phyloP scores from a whole-genome alignment of 2,888 invertebrate species.

The Apocheima hispidaria region DNA sequence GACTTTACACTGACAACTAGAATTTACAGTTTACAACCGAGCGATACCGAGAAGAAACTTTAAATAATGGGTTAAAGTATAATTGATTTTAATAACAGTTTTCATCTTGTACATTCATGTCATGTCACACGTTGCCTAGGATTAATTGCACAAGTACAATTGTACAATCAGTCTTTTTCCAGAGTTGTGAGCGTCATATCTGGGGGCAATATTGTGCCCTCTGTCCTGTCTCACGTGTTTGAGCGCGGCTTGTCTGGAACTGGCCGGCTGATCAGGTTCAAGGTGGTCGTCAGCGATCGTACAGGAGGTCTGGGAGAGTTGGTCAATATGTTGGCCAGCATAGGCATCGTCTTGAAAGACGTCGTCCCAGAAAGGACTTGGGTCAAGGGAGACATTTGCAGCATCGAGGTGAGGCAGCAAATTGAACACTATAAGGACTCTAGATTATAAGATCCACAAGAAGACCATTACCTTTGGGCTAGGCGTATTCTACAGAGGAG shows the following conservation, averaged over 20 bases:
- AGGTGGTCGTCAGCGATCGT: slow-evolving; percentile 76
- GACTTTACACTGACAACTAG: too few relatives aligned
- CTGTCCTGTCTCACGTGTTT: slow-evolving; percentile 93
- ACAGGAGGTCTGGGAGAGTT: slow-evolving; percentile 88
- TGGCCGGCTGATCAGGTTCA: slow-evolving; percentile 87
- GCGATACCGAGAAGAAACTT: too few relatives aligned
- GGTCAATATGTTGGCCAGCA: neutral
- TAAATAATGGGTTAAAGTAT: too few relatives aligned
- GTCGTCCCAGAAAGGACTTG: slow-evolving; percentile 95
- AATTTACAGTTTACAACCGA: too few relatives aligned
- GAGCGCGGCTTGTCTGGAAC: slow-evolving; percentile 96
- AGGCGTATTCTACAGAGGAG: too few relatives aligned
- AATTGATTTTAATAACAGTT: too few relatives aligned
- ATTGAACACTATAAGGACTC: too few relatives aligned
- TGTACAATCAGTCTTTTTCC: slow-evolving; percentile 38
- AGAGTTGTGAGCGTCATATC: slow-evolving; percentile 94
- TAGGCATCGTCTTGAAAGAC: slow-evolving; percentile 89
- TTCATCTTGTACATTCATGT: too few relatives aligned
- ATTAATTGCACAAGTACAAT: too few relatives aligned
- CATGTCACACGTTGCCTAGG: too few relatives aligned
- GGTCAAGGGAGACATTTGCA: slow-evolving; percentile 94
- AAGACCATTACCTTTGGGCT: too few relatives aligned
- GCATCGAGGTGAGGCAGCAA: slow-evolving; percentile 51
- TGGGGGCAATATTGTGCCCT: slow-evolving; percentile 97
- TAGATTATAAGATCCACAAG: too few relatives aligned